Evolutionary conservation across 2,797 vertebrate genomes (phyloP).

Genomic region (Pseudomugil tenellus): DNA sequence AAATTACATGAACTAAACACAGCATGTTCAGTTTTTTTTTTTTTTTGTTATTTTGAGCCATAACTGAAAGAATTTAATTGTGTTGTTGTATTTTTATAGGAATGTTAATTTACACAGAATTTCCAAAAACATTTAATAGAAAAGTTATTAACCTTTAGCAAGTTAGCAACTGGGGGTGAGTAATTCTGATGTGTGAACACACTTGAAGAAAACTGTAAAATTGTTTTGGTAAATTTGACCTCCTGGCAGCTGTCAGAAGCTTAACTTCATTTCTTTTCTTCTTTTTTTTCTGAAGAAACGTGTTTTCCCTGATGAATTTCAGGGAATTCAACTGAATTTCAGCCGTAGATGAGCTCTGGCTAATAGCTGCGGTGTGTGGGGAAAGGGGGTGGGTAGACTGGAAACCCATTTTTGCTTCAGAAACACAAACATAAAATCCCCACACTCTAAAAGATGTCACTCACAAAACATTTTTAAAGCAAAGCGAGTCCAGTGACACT

Average conservation of each 20-base stretch:
- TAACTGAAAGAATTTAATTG: no score
- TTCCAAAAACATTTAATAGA: no score
- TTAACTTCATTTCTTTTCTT: neutral
- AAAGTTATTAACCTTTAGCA: no score
- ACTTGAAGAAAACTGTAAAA: neutral
- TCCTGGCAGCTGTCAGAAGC: neutral
- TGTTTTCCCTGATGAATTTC: no score
- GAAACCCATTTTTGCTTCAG: constrained; percentile 55
- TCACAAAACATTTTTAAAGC: neutral
- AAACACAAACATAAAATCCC: constrained; percentile 39
- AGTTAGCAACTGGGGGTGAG: no score
- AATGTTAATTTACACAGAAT: no score
- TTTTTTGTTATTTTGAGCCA: no score
- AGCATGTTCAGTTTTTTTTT: no score
- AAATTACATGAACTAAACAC: no score
- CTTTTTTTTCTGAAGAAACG: neutral
- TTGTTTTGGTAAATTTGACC: neutral
- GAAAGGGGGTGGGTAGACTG: constrained; percentile 24
- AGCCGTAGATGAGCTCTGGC: constrained; percentile 22
- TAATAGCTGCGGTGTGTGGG: constrained; percentile 41
- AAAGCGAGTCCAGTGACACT: neutral
- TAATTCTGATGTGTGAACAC: no score
- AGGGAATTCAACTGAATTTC: no score
- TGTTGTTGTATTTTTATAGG: no score
- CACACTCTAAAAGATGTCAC: constrained; percentile 50